Evolutionary conservation across 2,797 vertebrate genomes (phyloP).

Genomic region (Typhlichthys subterraneus): DNA sequence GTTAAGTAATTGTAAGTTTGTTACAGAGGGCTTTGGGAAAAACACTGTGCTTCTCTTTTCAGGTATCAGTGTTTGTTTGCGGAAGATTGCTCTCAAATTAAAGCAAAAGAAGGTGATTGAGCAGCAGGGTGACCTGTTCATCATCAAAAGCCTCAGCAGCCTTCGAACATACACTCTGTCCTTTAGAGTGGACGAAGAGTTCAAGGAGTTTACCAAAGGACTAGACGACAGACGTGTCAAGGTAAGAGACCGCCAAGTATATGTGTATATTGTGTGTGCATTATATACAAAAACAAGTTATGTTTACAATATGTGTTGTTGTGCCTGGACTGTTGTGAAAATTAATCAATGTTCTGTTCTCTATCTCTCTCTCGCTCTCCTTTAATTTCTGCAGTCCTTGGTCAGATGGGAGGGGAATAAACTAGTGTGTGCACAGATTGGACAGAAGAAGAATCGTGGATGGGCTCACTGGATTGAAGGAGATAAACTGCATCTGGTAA

Average conservation of each 20-base stretch:
- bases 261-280: neutral
- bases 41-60: conserved; percentile 16
- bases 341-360: too few relatives aligned
- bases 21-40: neutral
- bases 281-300: neutral
- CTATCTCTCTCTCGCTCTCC: neutral
- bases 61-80: conserved; percentile 79
- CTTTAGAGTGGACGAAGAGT: conserved; percentile 83
- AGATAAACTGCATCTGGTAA: conserved; percentile 87
- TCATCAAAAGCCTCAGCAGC: conserved; percentile 80
- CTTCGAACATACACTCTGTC: conserved; percentile 80
- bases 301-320: neutral
- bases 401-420: conserved; percentile 85
- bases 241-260: conserved; percentile 61
- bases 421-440: conserved; percentile 84
- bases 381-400: conserved; percentile 70
- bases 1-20: too few relatives aligned
- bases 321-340: neutral
- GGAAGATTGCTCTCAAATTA: conserved; percentile 82
- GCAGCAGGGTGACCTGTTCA: conserved; percentile 73
- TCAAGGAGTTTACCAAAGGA: conserved; percentile 86
- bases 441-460: conserved; percentile 88
- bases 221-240: conserved; percentile 86
- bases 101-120: conserved; percentile 87
- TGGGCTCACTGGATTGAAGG: conserved; percentile 91